A percentile compares a stretch with the other conserved stretches of the same genome.
These are phyloP conservation scores for Sylvicapra grimmia DNA, from an alignment of 2,113 vertebrate species.

Conservation along the genomic window DNA sequence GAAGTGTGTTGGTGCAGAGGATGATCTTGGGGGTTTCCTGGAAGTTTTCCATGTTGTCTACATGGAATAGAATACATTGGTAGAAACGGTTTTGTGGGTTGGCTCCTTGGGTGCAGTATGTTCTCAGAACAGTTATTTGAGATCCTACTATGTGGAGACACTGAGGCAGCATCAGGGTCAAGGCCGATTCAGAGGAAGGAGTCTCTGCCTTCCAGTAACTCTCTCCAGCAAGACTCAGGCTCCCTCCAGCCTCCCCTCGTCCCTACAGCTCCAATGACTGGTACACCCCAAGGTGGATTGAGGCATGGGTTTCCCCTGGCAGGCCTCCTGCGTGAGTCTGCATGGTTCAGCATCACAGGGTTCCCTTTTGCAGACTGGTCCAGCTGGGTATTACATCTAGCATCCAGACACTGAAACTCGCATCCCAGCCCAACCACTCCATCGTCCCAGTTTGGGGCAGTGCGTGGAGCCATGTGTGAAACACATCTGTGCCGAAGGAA, in stretches of 20 bases:
- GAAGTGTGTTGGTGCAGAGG: background rate
- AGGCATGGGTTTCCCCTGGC: background rate
- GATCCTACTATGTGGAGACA: accelerated
- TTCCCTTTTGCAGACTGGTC: background rate
- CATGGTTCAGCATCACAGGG: background rate
- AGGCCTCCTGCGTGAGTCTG: background rate
- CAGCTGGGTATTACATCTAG: background rate
- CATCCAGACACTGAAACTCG: background rate
- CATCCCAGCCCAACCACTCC: background rate
- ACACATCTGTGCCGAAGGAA: background rate
- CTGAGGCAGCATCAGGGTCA: background rate
- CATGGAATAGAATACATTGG: background rate
- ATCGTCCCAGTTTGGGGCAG: background rate
- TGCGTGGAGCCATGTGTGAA: background rate
- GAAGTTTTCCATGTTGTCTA: background rate
- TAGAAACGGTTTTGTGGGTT: background rate
- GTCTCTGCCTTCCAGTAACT: background rate
- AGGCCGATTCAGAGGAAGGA: background rate
- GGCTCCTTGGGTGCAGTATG: background rate
- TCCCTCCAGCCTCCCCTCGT: background rate
- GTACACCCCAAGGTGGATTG: background rate
- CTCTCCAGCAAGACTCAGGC: background rate
- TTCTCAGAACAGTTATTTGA: background rate
- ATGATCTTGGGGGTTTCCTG: background rate
- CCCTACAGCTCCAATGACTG: background rate